Percentiles rank a stretch among this genome's conserved stretches.
These are phyloP conservation scores for Microtus oregoni DNA, from an alignment of 2,113 vertebrate genomes.

Conservation along the genomic window DNA sequence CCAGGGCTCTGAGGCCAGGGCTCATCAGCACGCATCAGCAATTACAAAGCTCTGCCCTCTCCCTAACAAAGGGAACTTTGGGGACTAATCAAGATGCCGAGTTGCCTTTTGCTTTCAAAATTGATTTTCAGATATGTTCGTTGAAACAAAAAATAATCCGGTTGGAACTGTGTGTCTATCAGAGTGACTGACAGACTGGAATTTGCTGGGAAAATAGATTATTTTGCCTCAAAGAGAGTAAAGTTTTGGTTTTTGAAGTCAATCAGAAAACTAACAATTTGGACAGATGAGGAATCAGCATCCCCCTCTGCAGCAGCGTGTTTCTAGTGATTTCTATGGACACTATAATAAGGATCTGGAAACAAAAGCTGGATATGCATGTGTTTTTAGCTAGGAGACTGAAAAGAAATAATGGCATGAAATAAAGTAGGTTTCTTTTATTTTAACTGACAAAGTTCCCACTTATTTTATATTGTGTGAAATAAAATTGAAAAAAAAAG, in stretches of 20 bases:
- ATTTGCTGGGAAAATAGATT: slow-evolving; percentile 82
- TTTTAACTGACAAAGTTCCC: slow-evolving; percentile 57
- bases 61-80: slow-evolving; percentile 65
- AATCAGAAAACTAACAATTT: slow-evolving; percentile 85
- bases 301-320: slow-evolving; percentile 67
- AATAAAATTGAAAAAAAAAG: slow-evolving; percentile 56
- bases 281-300: slow-evolving; percentile 80
- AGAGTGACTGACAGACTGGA: slow-evolving; percentile 84
- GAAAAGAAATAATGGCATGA: slow-evolving; percentile 70
- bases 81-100: slow-evolving; percentile 75
- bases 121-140: slow-evolving; percentile 86
- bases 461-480: slow-evolving; percentile 66
- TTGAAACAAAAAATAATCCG: slow-evolving; percentile 86
- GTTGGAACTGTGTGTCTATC: slow-evolving; percentile 84
- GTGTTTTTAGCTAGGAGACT: slow-evolving; percentile 76
- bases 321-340: slow-evolving; percentile 80
- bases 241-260: slow-evolving; percentile 86
- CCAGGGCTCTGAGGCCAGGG: neutral
- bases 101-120: slow-evolving; percentile 82
- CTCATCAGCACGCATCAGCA: too few relatives aligned
- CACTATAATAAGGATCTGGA: slow-evolving; percentile 69
- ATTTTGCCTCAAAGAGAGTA: slow-evolving; percentile 86
- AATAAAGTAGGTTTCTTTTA: slow-evolving; percentile 33
- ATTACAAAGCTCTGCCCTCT: neutral
- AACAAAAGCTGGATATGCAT: slow-evolving; percentile 75